Evolutionary conservation across 2,113 vertebrate species (phyloP).

Genomic region (Gambusia holbrooki): DNA sequence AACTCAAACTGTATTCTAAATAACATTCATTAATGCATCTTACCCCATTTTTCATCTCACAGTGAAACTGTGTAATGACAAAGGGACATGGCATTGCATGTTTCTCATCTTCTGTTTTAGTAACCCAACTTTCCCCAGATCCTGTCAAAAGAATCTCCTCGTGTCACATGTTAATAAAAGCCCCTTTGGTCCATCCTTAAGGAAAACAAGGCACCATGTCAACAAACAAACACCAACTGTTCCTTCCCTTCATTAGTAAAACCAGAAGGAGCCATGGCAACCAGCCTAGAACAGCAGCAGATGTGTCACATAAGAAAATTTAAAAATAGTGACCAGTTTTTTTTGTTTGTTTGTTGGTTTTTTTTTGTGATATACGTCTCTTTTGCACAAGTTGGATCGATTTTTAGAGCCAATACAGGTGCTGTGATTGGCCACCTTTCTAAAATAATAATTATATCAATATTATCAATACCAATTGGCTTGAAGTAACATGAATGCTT

Average conservation of each 20-base stretch:
- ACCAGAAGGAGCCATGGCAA: conserved; percentile 67
- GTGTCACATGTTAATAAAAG: conserved; percentile 19
- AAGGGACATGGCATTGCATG: background rate
- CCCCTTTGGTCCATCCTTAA: conserved; percentile 21
- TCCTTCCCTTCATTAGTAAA: conserved; percentile 68
- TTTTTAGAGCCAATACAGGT: no score
- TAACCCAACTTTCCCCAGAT: background rate
- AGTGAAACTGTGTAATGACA: background rate
- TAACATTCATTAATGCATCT: background rate
- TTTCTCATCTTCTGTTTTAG: background rate
- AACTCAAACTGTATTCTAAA: background rate
- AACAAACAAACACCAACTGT: conserved; percentile 61
- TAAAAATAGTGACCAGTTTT: no score
- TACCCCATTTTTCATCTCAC: background rate
- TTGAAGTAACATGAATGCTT: background rate
- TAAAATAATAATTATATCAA: no score
- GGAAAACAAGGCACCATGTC: conserved; percentile 39
- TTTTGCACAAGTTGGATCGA: no score
- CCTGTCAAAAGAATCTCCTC: background rate
- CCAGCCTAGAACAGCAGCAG: conserved; percentile 34
- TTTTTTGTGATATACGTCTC: no score
- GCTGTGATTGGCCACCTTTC: no score
- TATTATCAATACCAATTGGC: no score
- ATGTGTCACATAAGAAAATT: conserved; percentile 26
- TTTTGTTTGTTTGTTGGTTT: no score